phyloP scores from a whole-genome alignment of 2,113 vertebrate genomes.

The Stigmatopora nigra region DNA sequence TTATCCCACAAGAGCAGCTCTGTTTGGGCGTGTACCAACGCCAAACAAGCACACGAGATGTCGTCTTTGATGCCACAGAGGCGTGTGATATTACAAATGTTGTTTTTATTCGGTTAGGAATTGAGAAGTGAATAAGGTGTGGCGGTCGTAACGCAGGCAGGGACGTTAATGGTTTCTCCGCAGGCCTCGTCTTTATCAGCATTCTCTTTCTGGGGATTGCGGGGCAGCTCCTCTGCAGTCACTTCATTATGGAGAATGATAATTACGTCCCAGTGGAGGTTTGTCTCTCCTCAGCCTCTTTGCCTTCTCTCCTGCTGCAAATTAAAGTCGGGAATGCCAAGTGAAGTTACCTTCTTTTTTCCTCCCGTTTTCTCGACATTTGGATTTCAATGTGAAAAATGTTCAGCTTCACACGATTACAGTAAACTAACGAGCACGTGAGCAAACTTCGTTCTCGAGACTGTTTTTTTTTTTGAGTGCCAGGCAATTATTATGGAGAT shows the following conservation, averaged over 20 bases:
- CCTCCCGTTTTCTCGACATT: neutral
- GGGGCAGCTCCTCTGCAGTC: slow-evolving; percentile 52
- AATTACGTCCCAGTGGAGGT: slow-evolving; percentile 55
- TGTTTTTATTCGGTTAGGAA: slow-evolving; percentile 11
- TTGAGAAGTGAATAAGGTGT: slow-evolving; percentile 19
- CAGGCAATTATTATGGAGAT: too few relatives aligned
- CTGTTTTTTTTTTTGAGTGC: too few relatives aligned
- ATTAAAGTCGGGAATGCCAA: slow-evolving; percentile 38
- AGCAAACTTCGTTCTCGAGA: too few relatives aligned
- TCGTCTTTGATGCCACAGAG: slow-evolving; percentile 20
- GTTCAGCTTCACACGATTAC: neutral
- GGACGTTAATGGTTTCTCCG: slow-evolving; percentile 29
- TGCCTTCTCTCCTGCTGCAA: slow-evolving; percentile 48
- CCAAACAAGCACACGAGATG: slow-evolving; percentile 4
- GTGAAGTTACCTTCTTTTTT: neutral
- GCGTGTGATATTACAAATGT: neutral
- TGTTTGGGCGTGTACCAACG: neutral
- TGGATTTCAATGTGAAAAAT: neutral
- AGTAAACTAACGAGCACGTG: too few relatives aligned
- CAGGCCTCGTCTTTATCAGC: slow-evolving; percentile 16
- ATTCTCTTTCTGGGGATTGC: slow-evolving; percentile 46
- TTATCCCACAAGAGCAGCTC: slow-evolving; percentile 29
- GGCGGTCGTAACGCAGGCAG: slow-evolving; percentile 8
- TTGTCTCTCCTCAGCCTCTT: slow-evolving; percentile 38
- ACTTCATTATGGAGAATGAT: slow-evolving; percentile 61